Conservation (phyloP, 2,888 invertebrate genomes). For the Mechanitis messenoides region DNA sequence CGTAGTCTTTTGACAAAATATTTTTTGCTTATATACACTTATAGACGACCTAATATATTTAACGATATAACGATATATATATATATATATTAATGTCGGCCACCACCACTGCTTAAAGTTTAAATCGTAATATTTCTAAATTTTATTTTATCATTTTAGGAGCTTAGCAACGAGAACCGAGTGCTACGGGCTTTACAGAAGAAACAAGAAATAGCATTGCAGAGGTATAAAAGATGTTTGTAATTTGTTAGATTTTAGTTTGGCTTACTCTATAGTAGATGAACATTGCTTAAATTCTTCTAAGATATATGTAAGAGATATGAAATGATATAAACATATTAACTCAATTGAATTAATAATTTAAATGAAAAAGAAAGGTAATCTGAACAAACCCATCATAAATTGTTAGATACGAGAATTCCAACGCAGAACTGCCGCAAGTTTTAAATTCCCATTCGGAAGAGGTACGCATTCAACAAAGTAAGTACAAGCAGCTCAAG, state of each 20-base stretch:
- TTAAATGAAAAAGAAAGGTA: too few species aligned
- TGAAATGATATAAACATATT: too few species aligned
- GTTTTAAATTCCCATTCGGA: slow-evolving; percentile 86
- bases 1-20: neutral
- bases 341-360: too few species aligned
- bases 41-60: too few species aligned
- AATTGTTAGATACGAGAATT: slow-evolving; percentile 80
- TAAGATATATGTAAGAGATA: too few species aligned
- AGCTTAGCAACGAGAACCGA: slow-evolving; percentile 81
- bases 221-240: slow-evolving; percentile 62
- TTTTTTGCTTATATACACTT: neutral
- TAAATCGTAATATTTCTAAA: neutral
- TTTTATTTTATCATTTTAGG: slow-evolving; percentile 38
- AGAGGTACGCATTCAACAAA: slow-evolving; percentile 83
- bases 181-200: slow-evolving; percentile 85
- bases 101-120: neutral
- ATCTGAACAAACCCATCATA: too few species aligned
- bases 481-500: slow-evolving; percentile 81
- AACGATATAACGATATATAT: too few species aligned
- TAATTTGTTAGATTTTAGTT: too few species aligned
- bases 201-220: slow-evolving; percentile 85
- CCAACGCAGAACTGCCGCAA: slow-evolving; percentile 86
- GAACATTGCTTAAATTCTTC: too few species aligned
- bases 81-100: too few species aligned
- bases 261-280: too few species aligned